Evolutionary conservation across 2,113 vertebrate genomes (phyloP), one percentile per base, ranked within the genome.

Genomic region (Pelmatolapia mariae): DNA sequence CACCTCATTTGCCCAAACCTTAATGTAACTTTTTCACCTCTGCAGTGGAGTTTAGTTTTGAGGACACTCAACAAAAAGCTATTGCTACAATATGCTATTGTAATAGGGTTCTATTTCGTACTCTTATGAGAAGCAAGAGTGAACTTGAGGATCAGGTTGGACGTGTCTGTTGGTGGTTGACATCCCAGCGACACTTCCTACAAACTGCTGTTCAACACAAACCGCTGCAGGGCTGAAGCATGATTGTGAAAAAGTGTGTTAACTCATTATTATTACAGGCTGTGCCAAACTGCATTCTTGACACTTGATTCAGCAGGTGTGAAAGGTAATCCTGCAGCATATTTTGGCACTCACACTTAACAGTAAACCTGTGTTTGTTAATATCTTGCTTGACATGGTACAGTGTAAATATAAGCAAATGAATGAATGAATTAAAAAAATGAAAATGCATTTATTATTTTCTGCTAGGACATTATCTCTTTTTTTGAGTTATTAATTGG

Each of bases 161-260:
- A 31, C 5, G 3, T 59, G 57, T 59, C 15, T 59, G 26, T 59
- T 4, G 2, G 2, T 57, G n/a, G 0, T 53, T 31, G 15, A 15
- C 15, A 59, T 59, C 7, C 0, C 26, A 59, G 16, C 0, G 0
- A 59, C 56, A 59, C 0, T 29, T 59, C 26, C 13, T 59, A 4
- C 7, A 1, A 59, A 59, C 56, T 29, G 24, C 0, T 59, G 26
- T 16, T 59, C 8, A 59, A 29, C 13, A 29, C 13, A 16, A 26
- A 15, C 4, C 1, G 6, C 4, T 29, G 56, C 56, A 57, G 24
- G 12, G 56, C 24, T 57, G 56, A 29, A 2, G 24, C 4, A 0
- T 26, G 12, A 1, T 29, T 59, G 24, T 29, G 8, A 57, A 29
- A 57, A 26, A 0, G 12, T 15, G 11, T 26, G 24, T 26, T 26